phyloP scores from a whole-genome alignment of 2,797 vertebrate species.

The Microctenopoma lineatum region DNA sequence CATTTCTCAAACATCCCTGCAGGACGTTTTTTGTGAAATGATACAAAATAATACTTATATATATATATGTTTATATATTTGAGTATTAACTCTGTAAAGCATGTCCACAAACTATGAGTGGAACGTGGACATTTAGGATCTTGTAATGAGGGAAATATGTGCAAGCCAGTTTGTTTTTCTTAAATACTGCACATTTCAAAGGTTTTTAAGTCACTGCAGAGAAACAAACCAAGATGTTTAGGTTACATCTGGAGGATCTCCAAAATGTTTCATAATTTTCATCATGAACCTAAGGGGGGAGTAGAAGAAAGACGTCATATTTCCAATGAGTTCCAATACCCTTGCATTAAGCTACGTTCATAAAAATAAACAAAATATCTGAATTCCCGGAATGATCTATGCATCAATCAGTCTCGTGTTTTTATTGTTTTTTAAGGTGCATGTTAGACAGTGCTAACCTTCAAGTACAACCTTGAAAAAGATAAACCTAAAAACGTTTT shows the following conservation, averaged over 20 bases:
- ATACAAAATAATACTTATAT: neutral
- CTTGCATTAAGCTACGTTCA: neutral
- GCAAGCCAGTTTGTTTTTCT: neutral
- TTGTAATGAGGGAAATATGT: constrained; percentile 1
- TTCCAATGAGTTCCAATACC: neutral
- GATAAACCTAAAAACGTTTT: too few relatives aligned
- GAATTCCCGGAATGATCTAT: too few relatives aligned
- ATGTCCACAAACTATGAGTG: neutral
- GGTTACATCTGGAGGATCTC: constrained; percentile 52
- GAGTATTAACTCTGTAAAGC: neutral
- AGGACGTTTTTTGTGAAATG: neutral
- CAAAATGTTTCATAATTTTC: constrained; percentile 49
- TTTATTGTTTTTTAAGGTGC: too few relatives aligned
- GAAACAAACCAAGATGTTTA: constrained; percentile 30
- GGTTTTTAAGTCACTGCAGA: neutral
- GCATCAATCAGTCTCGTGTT: too few relatives aligned
- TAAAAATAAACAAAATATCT: too few relatives aligned
- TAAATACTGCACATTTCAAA: constrained; percentile 2
- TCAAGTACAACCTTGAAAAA: too few relatives aligned
- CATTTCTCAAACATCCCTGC: neutral
- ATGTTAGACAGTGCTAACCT: too few relatives aligned
- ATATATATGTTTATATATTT: neutral
- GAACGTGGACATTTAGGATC: neutral
- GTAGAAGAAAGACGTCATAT: constrained; percentile 38
- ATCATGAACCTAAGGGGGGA: constrained; percentile 10